Conservation (phyloP, 2,113 vertebrate genomes). For the Channa maculata region DNA sequence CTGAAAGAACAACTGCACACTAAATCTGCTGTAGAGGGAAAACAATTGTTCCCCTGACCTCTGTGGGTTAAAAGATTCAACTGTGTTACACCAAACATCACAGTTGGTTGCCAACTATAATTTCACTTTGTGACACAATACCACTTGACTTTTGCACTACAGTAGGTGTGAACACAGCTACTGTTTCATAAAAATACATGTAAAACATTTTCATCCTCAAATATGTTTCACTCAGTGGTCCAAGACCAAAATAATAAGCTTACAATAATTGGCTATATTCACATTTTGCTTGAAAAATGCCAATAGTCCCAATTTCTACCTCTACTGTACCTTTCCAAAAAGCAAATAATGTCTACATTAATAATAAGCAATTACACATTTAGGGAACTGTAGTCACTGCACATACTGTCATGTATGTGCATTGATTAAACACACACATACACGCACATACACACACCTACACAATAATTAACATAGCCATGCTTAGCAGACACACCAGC, state of each 20-base stretch:
- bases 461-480: not conserved
- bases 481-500: too few species aligned
- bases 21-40: slow-evolving; percentile 39
- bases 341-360: too few species aligned
- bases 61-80: not conserved
- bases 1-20: slow-evolving; percentile 29
- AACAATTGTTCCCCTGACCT: slow-evolving; percentile 15
- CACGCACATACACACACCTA: not conserved
- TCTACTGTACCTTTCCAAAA: too few species aligned
- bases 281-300: too few species aligned
- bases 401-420: too few species aligned
- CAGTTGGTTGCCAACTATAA: slow-evolving; percentile 17
- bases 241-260: too few species aligned
- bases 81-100: not conserved
- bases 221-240: too few species aligned
- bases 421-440: not conserved
- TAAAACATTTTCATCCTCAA: too few species aligned
- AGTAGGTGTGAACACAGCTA: not conserved
- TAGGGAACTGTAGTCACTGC: not conserved
- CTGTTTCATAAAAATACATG: too few species aligned
- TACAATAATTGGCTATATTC: too few species aligned
- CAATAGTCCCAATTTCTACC: too few species aligned
- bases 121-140: not conserved
- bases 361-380: not conserved
- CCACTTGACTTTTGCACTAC: not conserved